Conservation (phyloP, 53 echinoderm and acorn worm genomes). For the Holothuria leucospilota region DNA sequence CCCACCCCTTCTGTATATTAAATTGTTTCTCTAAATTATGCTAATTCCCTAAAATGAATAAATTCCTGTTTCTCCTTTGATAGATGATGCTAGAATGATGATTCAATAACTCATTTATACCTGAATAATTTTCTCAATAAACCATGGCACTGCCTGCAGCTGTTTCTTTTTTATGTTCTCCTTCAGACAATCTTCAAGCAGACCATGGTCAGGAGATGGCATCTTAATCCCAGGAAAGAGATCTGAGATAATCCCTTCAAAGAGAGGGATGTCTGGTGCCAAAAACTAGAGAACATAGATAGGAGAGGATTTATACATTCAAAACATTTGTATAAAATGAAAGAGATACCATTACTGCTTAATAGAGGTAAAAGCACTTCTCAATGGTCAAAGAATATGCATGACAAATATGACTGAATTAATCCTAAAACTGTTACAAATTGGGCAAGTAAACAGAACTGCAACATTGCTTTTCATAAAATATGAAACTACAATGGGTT, state of each 20-base stretch:
- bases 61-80: no score
- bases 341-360: neutral
- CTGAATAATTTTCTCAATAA: conserved; percentile 98
- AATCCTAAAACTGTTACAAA: no score
- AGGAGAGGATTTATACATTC: neutral
- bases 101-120: conserved; percentile 10
- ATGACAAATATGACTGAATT: neutral
- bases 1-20: no score
- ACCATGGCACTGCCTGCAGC: conserved; percentile 90
- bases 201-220: conserved; percentile 84
- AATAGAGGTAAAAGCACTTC: neutral
- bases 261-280: conserved; percentile 93
- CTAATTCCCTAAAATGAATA: no score
- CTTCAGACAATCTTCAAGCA: conserved; percentile 72
- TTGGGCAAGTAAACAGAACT: no score
- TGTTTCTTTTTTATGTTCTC: conserved; percentile 74
- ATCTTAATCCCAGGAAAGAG: conserved; percentile 88
- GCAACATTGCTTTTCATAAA: no score
- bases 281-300: conserved; percentile 66
- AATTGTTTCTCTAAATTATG: no score
- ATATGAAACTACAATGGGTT: no score
- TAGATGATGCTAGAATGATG: no score
- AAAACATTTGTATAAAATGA: neutral
- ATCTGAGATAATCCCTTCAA: conserved; percentile 97
- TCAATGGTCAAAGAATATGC: neutral